Base-by-base conservation (phyloP, 2,888 invertebrate genomes). In the Drosophila yooni region DNA sequence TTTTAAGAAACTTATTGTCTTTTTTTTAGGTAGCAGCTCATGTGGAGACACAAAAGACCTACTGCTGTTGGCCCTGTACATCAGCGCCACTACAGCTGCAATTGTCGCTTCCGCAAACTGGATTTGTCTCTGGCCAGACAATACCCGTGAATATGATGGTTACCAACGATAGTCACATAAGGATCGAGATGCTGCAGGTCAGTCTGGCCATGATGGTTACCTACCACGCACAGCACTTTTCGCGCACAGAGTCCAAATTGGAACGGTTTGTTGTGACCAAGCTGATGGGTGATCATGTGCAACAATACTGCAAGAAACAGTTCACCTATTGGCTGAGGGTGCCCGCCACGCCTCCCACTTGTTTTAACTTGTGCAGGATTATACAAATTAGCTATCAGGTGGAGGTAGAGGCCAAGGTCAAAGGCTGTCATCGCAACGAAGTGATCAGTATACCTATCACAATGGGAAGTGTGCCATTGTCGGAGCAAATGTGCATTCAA, bases 81-180 rank as follows among this genome's bases (percentile, higher is more conserved):
- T 87, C 88, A 10, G 82, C 87, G 33, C 91, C 92, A 0, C 61
- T 93, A 7, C 64, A 83, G 31, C 29, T 93, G 13, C 76, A 83
- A 33, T 69, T 91, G 6, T 76, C 83, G 0, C 34, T 93, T 25
- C 88, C 91, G 7, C 91, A 92, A 74, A 83, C 88, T 2, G 93
- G 93, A 0, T 93, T 80, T 73, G 92, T 92, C 13, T 90, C 92
- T 0, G 93, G 93, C 0, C 92, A 93, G 70, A 63, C 56, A 15
- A 86, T 93, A 51, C 83, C 89, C 0, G 58, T 92, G 1, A 74
- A 62, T 6, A 64, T 95, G 1, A 94, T 94, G 76, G 92, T 95
- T 1, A 94, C 94, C 76, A 96, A 96, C 91, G 93, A 94, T 33
- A 95, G 95, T n/a, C 94, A 94, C 58, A 92, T 94, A 21, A 89